Evolutionary conservation across 1,140 invertebrate species (phyloP).

Genomic region (Ips typographus): DNA sequence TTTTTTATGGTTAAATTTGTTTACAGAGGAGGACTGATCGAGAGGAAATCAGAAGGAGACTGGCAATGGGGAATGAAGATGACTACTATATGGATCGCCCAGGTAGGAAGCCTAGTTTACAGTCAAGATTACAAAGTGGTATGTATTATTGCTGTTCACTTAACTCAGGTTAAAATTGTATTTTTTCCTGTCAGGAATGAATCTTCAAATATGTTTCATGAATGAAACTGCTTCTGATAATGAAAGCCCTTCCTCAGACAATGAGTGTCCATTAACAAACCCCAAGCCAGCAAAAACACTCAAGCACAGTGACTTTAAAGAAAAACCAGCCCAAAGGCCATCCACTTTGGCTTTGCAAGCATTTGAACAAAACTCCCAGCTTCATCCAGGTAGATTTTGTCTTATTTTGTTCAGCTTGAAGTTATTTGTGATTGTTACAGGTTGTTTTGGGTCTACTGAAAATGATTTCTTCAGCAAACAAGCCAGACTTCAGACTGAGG

Average conservation of each 20-base stretch:
- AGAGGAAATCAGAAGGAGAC: constrained; percentile 84
- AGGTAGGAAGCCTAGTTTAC: constrained; percentile 81
- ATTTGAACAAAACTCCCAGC: constrained; percentile 18
- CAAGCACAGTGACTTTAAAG: constrained; percentile 16
- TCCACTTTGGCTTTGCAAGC: constrained; percentile 48
- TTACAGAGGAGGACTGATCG: constrained; percentile 84
- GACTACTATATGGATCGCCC: constrained; percentile 68
- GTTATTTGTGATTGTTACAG: no score
- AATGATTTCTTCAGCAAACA: constrained; percentile 80
- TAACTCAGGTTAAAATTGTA: not conserved
- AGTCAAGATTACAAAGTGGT: constrained; percentile 85
- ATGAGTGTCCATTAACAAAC: constrained; percentile 55
- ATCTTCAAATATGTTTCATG: constrained; percentile 94
- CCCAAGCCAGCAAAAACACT: constrained; percentile 50
- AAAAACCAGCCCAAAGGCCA: constrained; percentile 43
- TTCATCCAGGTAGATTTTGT: constrained; percentile 14
- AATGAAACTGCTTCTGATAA: constrained; percentile 87
- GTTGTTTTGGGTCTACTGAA: constrained; percentile 45
- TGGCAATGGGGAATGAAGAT: constrained; percentile 86
- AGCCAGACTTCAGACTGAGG: constrained; percentile 85
- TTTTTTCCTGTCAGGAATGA: constrained; percentile 68
- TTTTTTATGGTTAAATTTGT: constrained; percentile 33
- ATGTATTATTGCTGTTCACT: constrained; percentile 26
- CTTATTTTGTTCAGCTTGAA: not conserved
- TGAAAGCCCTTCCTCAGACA: constrained; percentile 71